These are phyloP conservation scores for Loriculus beryllinus DNA, from an alignment of 2,797 vertebrate species.

Conservation along the genomic window DNA sequence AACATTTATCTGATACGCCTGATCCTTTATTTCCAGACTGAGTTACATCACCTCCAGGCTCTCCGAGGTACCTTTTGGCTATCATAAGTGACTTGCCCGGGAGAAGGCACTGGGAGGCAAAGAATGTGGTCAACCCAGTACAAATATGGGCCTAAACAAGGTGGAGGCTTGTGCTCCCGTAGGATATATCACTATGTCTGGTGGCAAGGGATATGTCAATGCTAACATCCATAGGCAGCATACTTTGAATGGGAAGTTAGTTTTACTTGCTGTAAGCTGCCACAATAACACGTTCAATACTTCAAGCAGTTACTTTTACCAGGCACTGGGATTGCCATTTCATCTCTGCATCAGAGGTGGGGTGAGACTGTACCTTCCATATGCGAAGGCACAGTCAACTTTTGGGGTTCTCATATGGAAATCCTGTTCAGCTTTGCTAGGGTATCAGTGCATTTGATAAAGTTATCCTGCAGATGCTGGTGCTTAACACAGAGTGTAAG, in stretches of 20 bases:
- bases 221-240: accelerated
- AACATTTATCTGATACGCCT: neutral
- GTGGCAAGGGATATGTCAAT: neutral
- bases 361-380: no score
- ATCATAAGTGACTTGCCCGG: accelerated
- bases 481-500: neutral
- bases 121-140: neutral
- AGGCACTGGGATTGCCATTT: neutral
- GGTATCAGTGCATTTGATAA: neutral
- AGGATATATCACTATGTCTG: accelerated
- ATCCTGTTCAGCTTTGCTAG: neutral
- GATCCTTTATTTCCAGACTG: neutral
- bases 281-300: neutral
- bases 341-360: neutral
- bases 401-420: accelerated
- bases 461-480: neutral
- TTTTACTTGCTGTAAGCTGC: neutral
- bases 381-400: neutral
- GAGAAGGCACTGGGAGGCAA: neutral
- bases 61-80: neutral
- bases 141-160: neutral
- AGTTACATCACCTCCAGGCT: neutral
- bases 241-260: no score
- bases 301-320: neutral
- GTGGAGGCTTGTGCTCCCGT: neutral